phyloP scores from a whole-genome alignment of 37 sponge, comb jelly and placozoan species.

The Amphimedon queenslandica region DNA sequence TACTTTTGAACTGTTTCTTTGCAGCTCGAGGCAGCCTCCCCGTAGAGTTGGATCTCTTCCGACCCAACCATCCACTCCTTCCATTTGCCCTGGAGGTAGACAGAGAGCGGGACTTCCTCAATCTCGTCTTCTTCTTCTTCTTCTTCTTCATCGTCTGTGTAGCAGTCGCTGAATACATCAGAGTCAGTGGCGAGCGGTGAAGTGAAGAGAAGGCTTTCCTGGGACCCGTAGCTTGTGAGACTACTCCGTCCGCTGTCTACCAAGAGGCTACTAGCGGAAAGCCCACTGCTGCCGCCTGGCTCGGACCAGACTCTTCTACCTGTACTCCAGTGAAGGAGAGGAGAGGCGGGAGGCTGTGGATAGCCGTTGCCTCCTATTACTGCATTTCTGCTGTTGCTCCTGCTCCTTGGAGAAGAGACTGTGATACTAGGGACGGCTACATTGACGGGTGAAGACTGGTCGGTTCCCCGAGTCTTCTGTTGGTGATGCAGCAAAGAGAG shows the following conservation, averaged over 20 bases:
- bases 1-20: slow-evolving; percentile 10
- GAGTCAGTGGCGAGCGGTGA: slow-evolving; percentile 3
- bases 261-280: too few species aligned
- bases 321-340: slow-evolving; percentile 43
- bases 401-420: too few species aligned
- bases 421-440: too few species aligned
- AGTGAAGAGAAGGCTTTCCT: neutral
- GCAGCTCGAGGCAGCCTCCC: neutral
- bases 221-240: neutral
- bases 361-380: neutral
- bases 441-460: too few species aligned
- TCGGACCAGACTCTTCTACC: slow-evolving; percentile 40
- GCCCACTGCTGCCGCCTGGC: slow-evolving; percentile 7
- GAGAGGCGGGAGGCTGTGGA: too few species aligned
- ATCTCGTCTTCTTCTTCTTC: neutral
- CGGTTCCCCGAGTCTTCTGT: too few species aligned
- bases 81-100: neutral
- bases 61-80: slow-evolving; percentile 5
- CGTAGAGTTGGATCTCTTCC: slow-evolving; percentile 1
- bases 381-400: too few species aligned
- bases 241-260: slow-evolving; percentile 3
- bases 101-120: neutral
- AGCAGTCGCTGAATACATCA: neutral
- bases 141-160: neutral
- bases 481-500: too few species aligned